Percentiles rank a stretch among this genome's conserved stretches.
phyloP scores from a whole-genome alignment of 2,888 invertebrate species.

The Metallyticus violacea region DNA sequence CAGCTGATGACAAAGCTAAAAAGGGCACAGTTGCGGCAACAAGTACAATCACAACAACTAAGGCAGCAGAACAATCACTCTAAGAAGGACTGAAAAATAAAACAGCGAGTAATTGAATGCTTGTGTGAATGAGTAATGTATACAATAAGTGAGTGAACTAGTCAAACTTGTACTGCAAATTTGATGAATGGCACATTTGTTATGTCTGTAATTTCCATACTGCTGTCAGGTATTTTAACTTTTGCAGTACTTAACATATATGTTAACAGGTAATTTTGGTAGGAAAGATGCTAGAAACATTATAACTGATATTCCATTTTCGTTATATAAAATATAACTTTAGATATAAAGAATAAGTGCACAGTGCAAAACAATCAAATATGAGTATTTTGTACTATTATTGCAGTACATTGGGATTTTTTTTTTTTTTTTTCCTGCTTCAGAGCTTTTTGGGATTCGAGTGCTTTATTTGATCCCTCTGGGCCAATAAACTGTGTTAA shows the following conservation, averaged over 20 bases:
- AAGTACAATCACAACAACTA: conserved; percentile 39
- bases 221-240: background rate
- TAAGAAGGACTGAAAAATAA: conserved; percentile 10
- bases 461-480: background rate
- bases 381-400: background rate
- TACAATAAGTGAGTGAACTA: background rate
- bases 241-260: background rate
- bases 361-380: background rate
- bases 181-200: background rate
- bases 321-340: background rate
- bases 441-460: background rate
- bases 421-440: too few relatives aligned
- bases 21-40: conserved; percentile 72
- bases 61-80: conserved; percentile 5
- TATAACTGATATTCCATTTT: too few relatives aligned
- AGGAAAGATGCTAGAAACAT: background rate
- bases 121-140: background rate
- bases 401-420: background rate
- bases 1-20: conserved; percentile 83
- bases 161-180: background rate
- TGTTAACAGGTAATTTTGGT: background rate
- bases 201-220: background rate
- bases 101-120: background rate
- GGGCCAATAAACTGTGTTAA: background rate
- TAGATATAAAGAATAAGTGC: too few relatives aligned